Evolutionary conservation across 2,113 vertebrate species (phyloP), one percentile per base, ranked within the genome.

Genomic region (Bambusicola thoracicus): DNA sequence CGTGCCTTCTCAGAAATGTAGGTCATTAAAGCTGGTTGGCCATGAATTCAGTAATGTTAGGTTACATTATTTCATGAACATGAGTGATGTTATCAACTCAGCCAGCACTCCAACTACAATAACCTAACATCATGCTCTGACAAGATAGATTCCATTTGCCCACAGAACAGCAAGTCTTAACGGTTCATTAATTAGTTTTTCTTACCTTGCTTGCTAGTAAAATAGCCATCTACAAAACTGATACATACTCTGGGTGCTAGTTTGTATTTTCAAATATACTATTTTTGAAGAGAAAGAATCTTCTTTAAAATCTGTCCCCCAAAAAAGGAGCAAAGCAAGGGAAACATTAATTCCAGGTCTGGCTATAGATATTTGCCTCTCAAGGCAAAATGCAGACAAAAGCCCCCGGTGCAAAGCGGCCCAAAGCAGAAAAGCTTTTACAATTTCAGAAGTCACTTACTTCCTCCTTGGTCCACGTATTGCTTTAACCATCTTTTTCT

Each of bases 391-490:
- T 1, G 6, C 20, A 44, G 19, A 56, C 53, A 46, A 69, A 68
- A 58, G 11, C 10, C 30, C 20, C 27, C 16, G 7, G 32, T 77
- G 10, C n/a, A 53, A 72, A 83, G 76, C 7, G 20, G 32, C 53
- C 55, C 15, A 20, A 8, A 69, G 29, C 43, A 63, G 34, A 59
- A 59, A 72, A 38, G 17, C 21, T 62, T 46, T 32, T 17, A 27
- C 11, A 40, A 17, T 22, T 41, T 22, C 14, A 19, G 20, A 53
- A 34, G 11, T 17, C 34, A 97, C 98, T 97, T 81, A 99, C 99
- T 98, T 98, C 95, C 97, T 98, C 69, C 97, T 96, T 16, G 97
- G 83, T 36, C 97, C 93, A 61, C 97, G 98, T 93, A 98, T 99
- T 87, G 94, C 92, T 97, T 97, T 97, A 29, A 69, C 72, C 79